A percentile compares a stretch with the other conserved stretches of the same genome.
Evolutionary conservation across 2,888 invertebrate species (phyloP).

Genomic region (Unio pictorum): DNA sequence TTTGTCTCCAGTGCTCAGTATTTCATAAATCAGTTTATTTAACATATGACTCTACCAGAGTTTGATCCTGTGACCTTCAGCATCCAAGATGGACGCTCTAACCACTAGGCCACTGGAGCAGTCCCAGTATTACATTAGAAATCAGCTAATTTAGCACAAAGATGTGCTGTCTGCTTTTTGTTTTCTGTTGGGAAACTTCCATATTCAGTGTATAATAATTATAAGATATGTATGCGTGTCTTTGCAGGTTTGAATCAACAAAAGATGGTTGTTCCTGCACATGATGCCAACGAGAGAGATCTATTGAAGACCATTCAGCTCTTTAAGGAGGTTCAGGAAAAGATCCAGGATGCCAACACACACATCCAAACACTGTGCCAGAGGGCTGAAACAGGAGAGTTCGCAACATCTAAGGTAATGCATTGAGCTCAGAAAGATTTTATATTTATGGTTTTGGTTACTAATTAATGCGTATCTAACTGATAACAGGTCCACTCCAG

Average conservation of each 20-base stretch:
- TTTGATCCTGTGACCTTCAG: no score
- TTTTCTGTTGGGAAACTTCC: no score
- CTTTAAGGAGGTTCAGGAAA: constrained; percentile 36
- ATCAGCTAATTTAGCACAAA: no score
- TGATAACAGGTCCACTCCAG: no score
- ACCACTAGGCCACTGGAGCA: no score
- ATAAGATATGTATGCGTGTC: neutral
- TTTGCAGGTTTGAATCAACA: neutral
- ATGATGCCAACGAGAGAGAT: constrained; percentile 24
- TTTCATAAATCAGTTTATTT: no score
- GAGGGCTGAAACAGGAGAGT: constrained; percentile 41
- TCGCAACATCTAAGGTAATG: constrained; percentile 44
- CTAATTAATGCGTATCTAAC: neutral
- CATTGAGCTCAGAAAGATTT: neutral
- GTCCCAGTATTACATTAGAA: no score
- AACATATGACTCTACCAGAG: no score
- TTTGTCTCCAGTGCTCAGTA: no score
- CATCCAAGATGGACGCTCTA: no score
- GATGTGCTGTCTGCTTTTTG: no score
- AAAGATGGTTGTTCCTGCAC: neutral
- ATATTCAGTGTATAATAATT: no score
- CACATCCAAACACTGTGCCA: constrained; percentile 36
- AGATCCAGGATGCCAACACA: constrained; percentile 32
- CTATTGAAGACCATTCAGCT: constrained; percentile 23
- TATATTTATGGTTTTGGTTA: neutral